Conservation (phyloP, 53 echinoderm and acorn worm genomes). For the Echinometra lucunter region DNA sequence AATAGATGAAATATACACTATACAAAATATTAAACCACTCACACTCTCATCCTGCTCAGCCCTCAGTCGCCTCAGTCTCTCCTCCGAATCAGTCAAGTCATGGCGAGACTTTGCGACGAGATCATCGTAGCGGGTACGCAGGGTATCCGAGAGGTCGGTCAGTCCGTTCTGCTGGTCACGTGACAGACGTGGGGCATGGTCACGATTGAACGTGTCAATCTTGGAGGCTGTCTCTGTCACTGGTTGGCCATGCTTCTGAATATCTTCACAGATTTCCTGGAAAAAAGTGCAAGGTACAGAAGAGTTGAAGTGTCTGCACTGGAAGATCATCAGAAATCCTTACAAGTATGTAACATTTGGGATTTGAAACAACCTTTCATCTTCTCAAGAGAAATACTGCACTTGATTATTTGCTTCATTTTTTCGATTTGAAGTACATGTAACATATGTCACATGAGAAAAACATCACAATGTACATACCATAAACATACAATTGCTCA, state of each 20-base stretch:
- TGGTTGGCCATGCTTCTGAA: slow-evolving; percentile 78
- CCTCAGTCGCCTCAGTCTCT: slow-evolving; percentile 75
- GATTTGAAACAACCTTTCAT: too few species aligned
- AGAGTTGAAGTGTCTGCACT: neutral
- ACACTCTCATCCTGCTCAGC: slow-evolving; percentile 86
- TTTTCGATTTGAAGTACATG: too few species aligned
- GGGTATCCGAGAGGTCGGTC: slow-evolving; percentile 74
- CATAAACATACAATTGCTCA: too few species aligned
- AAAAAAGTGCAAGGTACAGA: neutral
- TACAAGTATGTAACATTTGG: too few species aligned
- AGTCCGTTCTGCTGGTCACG: slow-evolving; percentile 83
- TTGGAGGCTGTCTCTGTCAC: slow-evolving; percentile 78
- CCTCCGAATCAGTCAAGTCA: slow-evolving; percentile 75
- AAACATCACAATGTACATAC: too few species aligned
- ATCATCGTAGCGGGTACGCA: slow-evolving; percentile 85
- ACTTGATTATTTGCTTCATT: too few species aligned
- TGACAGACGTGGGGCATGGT: slow-evolving; percentile 78
- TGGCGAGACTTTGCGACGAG: slow-evolving; percentile 75
- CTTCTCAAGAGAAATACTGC: too few species aligned
- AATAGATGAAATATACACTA: too few species aligned
- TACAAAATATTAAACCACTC: slow-evolving; percentile 27
- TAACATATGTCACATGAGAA: too few species aligned
- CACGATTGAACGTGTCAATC: slow-evolving; percentile 81
- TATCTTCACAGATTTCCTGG: slow-evolving; percentile 74
- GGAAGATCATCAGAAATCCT: neutral